Percentiles rank a stretch among this genome's conserved stretches.
These are phyloP conservation scores for Branchellion lobata DNA, from an alignment of 2,888 invertebrate species.

Conservation along the genomic window DNA sequence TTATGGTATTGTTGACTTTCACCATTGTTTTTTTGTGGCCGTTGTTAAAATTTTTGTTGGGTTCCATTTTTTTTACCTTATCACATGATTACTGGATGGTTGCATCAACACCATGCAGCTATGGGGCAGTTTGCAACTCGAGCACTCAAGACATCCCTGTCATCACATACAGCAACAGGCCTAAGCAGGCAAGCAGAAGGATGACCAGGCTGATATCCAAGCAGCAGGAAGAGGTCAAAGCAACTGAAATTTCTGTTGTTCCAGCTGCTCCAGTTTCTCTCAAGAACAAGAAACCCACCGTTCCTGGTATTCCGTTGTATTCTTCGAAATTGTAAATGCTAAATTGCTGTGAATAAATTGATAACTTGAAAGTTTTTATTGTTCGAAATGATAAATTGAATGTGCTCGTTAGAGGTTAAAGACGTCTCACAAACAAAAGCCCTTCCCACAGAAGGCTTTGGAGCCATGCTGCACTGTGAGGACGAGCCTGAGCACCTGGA, in stretches of 20 bases:
- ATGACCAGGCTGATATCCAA: background rate
- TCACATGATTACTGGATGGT: no score
- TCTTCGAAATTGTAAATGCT: no score
- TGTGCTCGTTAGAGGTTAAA: no score
- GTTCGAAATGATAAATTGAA: no score
- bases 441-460: slow-evolving; percentile 50
- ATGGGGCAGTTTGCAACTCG: background rate
- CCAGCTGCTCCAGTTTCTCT: no score
- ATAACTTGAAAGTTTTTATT: no score
- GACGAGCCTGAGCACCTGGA: slow-evolving; percentile 56
- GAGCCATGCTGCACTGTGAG: slow-evolving; percentile 55
- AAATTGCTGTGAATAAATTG: no score
- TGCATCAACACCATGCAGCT: background rate
- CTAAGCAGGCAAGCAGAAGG: background rate
- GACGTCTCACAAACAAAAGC: no score
- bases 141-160: background rate
- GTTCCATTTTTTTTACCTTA: no score
- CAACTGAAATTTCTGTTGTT: no score
- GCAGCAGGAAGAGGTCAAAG: background rate
- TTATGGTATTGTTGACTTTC: background rate
- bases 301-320: no score
- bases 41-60: background rate
- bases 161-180: background rate
- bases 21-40: background rate
- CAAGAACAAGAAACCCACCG: no score